phyloP scores from a whole-genome alignment of 2,888 invertebrate genomes.

The Euclidia mi region DNA sequence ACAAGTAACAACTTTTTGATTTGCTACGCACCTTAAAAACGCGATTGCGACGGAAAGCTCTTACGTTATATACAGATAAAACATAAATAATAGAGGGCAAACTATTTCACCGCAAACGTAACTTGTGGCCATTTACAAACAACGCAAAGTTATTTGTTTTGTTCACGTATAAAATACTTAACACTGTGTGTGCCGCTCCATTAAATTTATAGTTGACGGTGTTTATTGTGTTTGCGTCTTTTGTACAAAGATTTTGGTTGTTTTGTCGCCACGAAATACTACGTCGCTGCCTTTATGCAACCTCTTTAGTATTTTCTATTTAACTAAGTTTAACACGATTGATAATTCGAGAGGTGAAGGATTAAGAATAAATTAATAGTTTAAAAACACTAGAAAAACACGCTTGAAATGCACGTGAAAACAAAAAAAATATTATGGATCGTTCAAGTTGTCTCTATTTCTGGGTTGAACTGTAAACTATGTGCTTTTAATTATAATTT shows the following conservation, averaged over 20 bases:
- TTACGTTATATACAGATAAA: slow-evolving; percentile 18
- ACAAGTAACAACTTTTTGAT: slow-evolving; percentile 33
- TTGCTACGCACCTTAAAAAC: slow-evolving; percentile 30
- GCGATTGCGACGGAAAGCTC: slow-evolving; percentile 27
- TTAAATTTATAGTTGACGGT: background rate
- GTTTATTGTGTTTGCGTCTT: background rate
- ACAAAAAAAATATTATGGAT: too few species aligned
- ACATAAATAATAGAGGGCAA: slow-evolving; percentile 18
- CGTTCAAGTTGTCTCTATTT: too few species aligned
- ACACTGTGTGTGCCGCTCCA: background rate
- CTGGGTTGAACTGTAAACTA: too few species aligned
- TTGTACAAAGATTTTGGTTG: slow-evolving; percentile 1
- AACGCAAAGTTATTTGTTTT: slow-evolving; percentile 28
- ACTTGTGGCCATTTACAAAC: slow-evolving; percentile 26
- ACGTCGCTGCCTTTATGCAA: background rate
- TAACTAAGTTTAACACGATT: too few species aligned
- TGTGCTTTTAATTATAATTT: too few species aligned
- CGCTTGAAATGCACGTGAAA: too few species aligned
- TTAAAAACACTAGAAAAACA: too few species aligned
- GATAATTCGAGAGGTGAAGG: too few species aligned
- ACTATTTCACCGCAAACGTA: slow-evolving; percentile 20
- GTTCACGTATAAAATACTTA: slow-evolving; percentile 2
- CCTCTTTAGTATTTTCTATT: too few species aligned
- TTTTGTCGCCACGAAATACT: background rate
- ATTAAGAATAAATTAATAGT: too few species aligned